Evolutionary conservation across 2,113 vertebrate species (phyloP).

Genomic region (Ramphastos sulfuratus): DNA sequence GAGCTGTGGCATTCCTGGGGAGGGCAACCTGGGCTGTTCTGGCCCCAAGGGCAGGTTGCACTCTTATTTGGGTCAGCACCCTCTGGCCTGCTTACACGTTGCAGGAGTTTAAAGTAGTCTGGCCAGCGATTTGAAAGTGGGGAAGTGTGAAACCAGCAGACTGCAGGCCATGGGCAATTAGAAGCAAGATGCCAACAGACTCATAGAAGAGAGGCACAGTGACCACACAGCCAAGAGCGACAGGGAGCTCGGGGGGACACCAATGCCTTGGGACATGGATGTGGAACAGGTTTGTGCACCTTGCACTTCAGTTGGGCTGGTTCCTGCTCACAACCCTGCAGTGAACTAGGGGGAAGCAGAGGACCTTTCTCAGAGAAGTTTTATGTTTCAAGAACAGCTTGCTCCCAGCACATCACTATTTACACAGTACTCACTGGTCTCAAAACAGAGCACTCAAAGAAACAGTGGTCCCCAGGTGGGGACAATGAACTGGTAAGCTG

Average conservation of each 20-base stretch:
- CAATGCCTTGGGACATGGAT: not conserved
- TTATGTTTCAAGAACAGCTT: slow-evolving; percentile 6
- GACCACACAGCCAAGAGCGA: accelerated
- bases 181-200: accelerated
- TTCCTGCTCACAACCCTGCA: not conserved
- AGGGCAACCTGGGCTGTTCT: not conserved
- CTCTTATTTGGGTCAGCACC: not conserved
- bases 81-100: accelerated
- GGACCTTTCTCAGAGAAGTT: not conserved
- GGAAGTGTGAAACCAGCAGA: not conserved
- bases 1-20: not conserved
- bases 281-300: not conserved
- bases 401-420: not conserved
- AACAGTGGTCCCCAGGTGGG: not conserved
- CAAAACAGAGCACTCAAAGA: not conserved
- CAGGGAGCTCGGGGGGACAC: too few relatives aligned
- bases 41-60: not conserved
- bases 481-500: not conserved
- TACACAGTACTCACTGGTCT: not conserved
- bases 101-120: not conserved
- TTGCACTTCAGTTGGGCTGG: not conserved
- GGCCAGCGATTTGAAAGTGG: accelerated
- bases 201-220: not conserved
- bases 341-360: not conserved
- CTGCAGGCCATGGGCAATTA: not conserved